A percentile compares a stretch with the other conserved stretches of the same genome.
phyloP scores from a whole-genome alignment of 2,888 invertebrate genomes.

The Cosmia trapezina region DNA sequence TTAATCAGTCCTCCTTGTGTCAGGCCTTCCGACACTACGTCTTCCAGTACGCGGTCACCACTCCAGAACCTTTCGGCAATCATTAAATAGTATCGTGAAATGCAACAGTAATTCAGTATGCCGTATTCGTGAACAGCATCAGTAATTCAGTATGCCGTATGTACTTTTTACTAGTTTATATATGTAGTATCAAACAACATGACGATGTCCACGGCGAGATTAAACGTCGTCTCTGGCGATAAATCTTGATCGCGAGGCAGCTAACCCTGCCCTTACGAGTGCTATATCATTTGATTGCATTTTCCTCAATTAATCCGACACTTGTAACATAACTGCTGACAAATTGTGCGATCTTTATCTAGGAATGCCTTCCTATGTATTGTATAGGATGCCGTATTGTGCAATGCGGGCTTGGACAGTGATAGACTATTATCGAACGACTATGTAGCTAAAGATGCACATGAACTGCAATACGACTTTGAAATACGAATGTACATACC shows the following conservation, averaged over 20 bases:
- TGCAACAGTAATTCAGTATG: background rate
- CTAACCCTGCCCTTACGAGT: slow-evolving; percentile 54
- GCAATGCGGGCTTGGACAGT: background rate
- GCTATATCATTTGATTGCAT: slow-evolving; percentile 55
- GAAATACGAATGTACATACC: no score
- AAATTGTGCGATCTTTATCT: slow-evolving; percentile 35
- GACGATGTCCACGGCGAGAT: slow-evolving; percentile 48
- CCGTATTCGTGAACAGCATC: no score
- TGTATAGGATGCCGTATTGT: background rate
- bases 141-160: background rate
- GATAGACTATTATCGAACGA: background rate
- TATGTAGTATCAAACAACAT: background rate
- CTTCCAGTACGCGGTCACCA: background rate
- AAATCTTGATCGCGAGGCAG: slow-evolving; percentile 53
- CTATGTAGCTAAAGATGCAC: no score
- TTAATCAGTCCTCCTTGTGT: background rate
- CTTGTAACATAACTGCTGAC: slow-evolving; percentile 36
- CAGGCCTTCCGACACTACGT: background rate
- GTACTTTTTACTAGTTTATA: background rate
- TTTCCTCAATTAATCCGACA: slow-evolving; percentile 59
- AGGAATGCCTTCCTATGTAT: slow-evolving; percentile 40
- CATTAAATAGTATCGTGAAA: background rate
- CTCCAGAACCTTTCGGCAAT: background rate
- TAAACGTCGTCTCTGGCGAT: slow-evolving; percentile 36
- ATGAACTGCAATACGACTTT: no score